phyloP scores from a whole-genome alignment of 2,888 invertebrate species.

The Drosophila heteroneura region DNA sequence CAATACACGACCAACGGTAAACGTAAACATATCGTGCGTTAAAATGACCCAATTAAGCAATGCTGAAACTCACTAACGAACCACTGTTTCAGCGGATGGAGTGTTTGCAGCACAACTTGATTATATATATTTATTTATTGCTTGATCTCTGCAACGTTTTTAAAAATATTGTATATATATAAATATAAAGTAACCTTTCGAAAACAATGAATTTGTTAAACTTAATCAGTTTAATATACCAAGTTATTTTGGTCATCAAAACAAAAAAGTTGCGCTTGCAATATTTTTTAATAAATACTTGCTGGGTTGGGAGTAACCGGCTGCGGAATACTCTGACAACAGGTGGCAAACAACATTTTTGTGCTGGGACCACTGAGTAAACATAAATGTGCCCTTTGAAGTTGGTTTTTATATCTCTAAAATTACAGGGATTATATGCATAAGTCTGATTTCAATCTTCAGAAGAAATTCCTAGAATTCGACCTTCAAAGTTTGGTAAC shows the following conservation, averaged over 20 bases:
- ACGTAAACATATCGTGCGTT: constrained; percentile 21
- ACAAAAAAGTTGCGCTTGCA: not conserved
- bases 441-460: not conserved
- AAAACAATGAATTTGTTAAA: too few species aligned
- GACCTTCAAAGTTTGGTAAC: not conserved
- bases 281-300: not conserved
- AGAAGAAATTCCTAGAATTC: too few species aligned
- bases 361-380: not conserved
- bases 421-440: not conserved
- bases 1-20: constrained; percentile 14
- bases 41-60: constrained; percentile 47
- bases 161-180: not conserved
- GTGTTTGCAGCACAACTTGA: not conserved
- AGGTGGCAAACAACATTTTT: not conserved
- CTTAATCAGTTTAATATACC: not conserved
- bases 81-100: not conserved
- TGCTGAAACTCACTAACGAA: not conserved
- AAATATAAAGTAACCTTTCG: not conserved
- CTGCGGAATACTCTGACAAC: not conserved
- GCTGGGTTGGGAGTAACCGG: not conserved
- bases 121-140: too few species aligned
- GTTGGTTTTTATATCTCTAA: not conserved
- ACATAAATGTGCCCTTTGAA: not conserved
- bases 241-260: not conserved
- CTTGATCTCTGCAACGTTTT: not conserved